phyloP scores from a whole-genome alignment of 2,888 invertebrate genomes.

The Theretra japonica region DNA sequence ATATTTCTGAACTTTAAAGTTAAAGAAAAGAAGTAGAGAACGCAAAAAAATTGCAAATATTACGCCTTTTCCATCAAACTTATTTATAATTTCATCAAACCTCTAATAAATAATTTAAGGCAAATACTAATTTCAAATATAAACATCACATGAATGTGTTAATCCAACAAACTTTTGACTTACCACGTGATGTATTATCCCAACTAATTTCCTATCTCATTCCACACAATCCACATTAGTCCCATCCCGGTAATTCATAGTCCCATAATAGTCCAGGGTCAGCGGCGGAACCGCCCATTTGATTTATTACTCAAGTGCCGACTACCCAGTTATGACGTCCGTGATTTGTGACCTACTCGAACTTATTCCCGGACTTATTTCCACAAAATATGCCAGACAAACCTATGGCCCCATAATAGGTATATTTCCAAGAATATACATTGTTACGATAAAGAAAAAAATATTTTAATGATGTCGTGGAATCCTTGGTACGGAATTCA shows the following conservation, averaged over 20 bases:
- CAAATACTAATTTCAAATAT: no score
- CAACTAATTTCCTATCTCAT: no score
- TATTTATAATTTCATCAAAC: no score
- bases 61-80: no score
- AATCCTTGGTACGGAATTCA: background rate
- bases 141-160: no score
- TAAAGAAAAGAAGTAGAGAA: no score
- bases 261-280: slow-evolving; percentile 11
- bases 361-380: slow-evolving; percentile 9
- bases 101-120: no score
- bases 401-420: slow-evolving; percentile 8
- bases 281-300: background rate
- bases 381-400: background rate
- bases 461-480: slow-evolving; percentile 5
- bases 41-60: no score
- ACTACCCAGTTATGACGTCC: slow-evolving; percentile 14
- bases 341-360: slow-evolving; percentile 22
- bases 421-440: background rate
- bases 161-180: no score
- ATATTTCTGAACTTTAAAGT: no score
- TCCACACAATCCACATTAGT: background rate
- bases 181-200: no score
- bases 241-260: background rate
- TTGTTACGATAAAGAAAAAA: no score
- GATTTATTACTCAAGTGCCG: slow-evolving; percentile 5